Conservation (phyloP, 2,888 invertebrate species). For the Phengaris alcon region DNA sequence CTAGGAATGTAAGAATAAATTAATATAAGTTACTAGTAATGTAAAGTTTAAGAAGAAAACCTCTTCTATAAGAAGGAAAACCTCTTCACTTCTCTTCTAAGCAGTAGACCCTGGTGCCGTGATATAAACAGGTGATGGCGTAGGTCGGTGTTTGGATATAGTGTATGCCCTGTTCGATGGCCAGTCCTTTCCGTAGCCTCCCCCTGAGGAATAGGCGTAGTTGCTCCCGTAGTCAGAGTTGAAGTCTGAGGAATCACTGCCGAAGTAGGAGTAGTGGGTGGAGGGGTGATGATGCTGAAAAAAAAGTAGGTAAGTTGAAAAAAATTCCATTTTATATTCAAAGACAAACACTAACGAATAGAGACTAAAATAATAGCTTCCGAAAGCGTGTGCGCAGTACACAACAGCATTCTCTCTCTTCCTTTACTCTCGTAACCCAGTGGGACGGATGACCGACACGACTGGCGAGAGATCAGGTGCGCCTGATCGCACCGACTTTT, state of each 20-base stretch:
- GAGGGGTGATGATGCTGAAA: conserved; percentile 63
- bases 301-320: background rate
- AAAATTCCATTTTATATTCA: background rate
- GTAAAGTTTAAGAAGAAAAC: background rate
- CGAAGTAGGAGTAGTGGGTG: conserved; percentile 65
- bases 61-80: background rate
- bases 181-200: conserved; percentile 71
- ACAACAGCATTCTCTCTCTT: no score
- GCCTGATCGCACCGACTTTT: no score
- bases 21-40: background rate
- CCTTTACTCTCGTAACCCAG: no score
- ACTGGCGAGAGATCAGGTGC: no score
- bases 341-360: no score
- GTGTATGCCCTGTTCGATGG: conserved; percentile 70
- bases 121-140: conserved; percentile 59
- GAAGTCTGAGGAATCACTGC: conserved; percentile 62
- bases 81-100: conserved; percentile 35
- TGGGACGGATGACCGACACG: no score
- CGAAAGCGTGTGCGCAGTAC: no score
- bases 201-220: conserved; percentile 62
- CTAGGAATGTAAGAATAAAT: conserved; percentile 1
- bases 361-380: no score
- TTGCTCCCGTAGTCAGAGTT: conserved; percentile 63
- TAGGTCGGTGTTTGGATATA: conserved; percentile 59
- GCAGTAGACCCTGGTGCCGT: conserved; percentile 64